Conservation (phyloP, 2,113 vertebrate genomes). For the Brachirus orientalis region DNA sequence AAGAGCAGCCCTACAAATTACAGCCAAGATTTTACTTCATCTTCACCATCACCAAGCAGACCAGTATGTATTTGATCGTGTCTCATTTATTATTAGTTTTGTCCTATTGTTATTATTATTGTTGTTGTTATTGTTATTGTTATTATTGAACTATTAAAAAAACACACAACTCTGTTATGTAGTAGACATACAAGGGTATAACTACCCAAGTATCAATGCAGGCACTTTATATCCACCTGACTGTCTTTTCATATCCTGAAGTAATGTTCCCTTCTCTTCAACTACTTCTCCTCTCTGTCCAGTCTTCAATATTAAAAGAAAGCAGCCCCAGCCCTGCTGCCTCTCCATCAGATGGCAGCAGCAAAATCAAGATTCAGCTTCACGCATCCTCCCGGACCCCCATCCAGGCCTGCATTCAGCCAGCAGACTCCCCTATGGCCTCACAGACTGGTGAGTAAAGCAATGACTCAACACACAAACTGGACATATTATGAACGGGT, state of each 20-base stretch:
- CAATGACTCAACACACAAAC: background rate
- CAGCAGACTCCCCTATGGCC: slow-evolving; percentile 83
- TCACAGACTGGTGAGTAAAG: slow-evolving; percentile 87
- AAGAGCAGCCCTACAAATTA: slow-evolving; percentile 80
- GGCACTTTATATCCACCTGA: slow-evolving; percentile 2
- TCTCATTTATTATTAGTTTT: background rate
- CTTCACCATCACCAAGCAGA: slow-evolving; percentile 73
- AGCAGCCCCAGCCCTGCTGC: slow-evolving; percentile 78
- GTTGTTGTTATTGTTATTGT: too few species aligned
- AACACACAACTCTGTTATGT: background rate
- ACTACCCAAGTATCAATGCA: slow-evolving; percentile 31
- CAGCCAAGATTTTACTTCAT: slow-evolving; percentile 85
- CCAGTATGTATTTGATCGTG: slow-evolving; percentile 68
- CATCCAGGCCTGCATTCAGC: slow-evolving; percentile 76
- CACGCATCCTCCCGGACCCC: slow-evolving; percentile 75
- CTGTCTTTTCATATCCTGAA: slow-evolving; percentile 35
- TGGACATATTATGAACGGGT: background rate
- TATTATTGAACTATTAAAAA: background rate
- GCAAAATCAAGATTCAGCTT: slow-evolving; percentile 75
- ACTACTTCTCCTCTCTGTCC: slow-evolving; percentile 42
- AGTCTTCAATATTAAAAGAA: slow-evolving; percentile 81
- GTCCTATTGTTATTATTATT: background rate
- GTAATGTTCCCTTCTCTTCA: slow-evolving; percentile 38
- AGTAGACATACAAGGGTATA: background rate
- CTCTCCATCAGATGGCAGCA: slow-evolving; percentile 80